Conservation (phyloP, 30 jellyfish, hydroid and myxozoan genomes). For the Hydra vulgaris region DNA sequence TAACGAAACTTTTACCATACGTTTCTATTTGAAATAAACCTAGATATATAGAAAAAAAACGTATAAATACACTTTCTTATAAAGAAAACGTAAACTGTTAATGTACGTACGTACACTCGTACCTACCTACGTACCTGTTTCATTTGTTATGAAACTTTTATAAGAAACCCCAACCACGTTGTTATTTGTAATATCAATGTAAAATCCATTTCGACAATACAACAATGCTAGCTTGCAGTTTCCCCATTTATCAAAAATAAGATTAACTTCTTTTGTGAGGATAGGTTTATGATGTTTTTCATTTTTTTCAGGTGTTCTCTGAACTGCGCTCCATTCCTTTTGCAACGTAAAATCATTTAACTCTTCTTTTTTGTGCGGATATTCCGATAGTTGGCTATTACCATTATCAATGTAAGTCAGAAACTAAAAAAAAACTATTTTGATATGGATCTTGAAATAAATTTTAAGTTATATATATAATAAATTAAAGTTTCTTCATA, state of each 20-base stretch:
- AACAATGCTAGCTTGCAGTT: neutral
- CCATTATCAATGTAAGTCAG: neutral
- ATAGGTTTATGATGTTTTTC: neutral
- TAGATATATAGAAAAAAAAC: neutral
- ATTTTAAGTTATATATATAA: too few species aligned
- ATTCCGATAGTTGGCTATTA: neutral
- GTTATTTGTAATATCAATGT: neutral
- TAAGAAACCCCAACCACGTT: neutral
- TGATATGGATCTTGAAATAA: too few species aligned
- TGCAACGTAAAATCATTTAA: neutral
- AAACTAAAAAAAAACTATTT: neutral
- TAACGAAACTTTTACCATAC: constrained; percentile 4
- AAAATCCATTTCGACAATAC: neutral
- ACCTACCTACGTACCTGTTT: neutral
- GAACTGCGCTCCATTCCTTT: neutral
- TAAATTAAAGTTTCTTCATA: too few species aligned
- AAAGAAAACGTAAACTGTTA: too few species aligned
- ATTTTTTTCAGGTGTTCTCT: neutral
- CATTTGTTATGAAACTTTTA: neutral
- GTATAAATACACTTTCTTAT: too few species aligned
- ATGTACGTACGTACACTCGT: too few species aligned
- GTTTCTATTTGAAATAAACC: constrained; percentile 24
- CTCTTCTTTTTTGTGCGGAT: neutral
- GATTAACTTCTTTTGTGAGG: neutral
- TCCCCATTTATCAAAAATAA: neutral